Base-by-base conservation (phyloP, 2,113 vertebrate species). In the Bagarius yarrelli region DNA sequence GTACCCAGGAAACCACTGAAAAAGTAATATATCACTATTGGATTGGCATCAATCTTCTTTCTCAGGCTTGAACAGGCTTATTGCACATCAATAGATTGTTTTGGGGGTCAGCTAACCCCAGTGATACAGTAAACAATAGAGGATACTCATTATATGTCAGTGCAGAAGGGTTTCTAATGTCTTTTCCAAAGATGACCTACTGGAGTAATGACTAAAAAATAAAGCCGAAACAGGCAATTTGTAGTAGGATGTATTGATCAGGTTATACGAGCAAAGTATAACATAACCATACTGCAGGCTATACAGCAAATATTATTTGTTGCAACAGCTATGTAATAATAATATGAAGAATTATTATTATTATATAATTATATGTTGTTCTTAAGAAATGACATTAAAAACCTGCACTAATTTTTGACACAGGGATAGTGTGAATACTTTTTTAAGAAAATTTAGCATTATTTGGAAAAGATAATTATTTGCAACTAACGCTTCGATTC, bases 41-140 rank as follows among this genome's bases (percentile, higher is more conserved):
- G 80, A 83, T 85, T 84, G 80, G 69, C 80, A 85, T 87, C 84
- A 82, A 84, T 87, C 84, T 84, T 81, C 16, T 30, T 21, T 44
- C 75, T 32, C 64, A 60, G 47, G 74, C 81, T 61, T 71, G 80
- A 56, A 77, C 71, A 81, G 56, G 34, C 84, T 82, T 84, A 86
- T 87, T 84, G 79, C 76, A 55, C 64, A 56, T 83, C 83, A 71
- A 80, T 85, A 77, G 76, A 83, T 86, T 85, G 61, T 88, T 74
- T 73, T 25, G 72, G 73, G 71, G 75, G 81, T 77, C 71, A 70
- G 81, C 76, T 83, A 80, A 84, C 80, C 78, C 77, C 72, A 23
- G 80, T 47, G 81, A 69, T 77, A 81, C 85, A 85, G 44, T 55
- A 83, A 64, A 85, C 81, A 81, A 81, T 76, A 81, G 80, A 81